Evolutionary conservation across 2,888 invertebrate species (phyloP), one percentile per base, ranked within the genome.

Genomic region (Elmis aenea): DNA sequence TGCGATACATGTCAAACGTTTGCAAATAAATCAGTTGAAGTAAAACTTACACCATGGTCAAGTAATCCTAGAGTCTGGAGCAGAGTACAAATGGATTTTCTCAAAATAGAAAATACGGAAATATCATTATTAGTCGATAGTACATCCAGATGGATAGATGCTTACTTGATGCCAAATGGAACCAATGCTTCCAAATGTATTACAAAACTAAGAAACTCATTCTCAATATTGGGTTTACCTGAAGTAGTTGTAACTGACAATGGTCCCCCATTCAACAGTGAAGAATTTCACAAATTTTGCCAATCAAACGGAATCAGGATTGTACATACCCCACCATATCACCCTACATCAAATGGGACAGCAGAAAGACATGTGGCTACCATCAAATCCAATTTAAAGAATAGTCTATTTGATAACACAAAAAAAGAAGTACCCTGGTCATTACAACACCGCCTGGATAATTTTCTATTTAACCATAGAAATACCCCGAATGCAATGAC

Each of bases 361-460:
- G 50, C 45, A 16, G 49, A 54, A 25, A 31, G 42, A 6, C 10
- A 45, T 51, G n/a, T n/a, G n/a, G n/a, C n/a, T n/a, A n/a, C n/a
- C n/a, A n/a, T n/a, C n/a, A n/a, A n/a, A n/a, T n/a, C 13, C 47
- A 50, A 42, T 51, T 46, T 8, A 33, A 50, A 6, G 50, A 54
- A 38, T 48, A n/a, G n/a, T n/a, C n/a, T n/a, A n/a, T n/a, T n/a
- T n/a, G n/a, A n/a, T n/a, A n/a, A n/a, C n/a, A n/a, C n/a, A n/a
- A n/a, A n/a, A n/a, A n/a, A n/a, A n/a, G n/a, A n/a, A n/a, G n/a
- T n/a, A n/a, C n/a, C n/a, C n/a, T n/a, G n/a, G n/a, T n/a, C n/a
- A n/a, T n/a, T n/a, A n/a, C n/a, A n/a, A n/a, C n/a, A n/a, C n/a
- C n/a, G n/a, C n/a, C n/a, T n/a, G n/a, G n/a, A n/a, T 9, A 12